Evolutionary conservation across 2,113 vertebrate species (phyloP).

Genomic region (Chloropsis hardwickii): DNA sequence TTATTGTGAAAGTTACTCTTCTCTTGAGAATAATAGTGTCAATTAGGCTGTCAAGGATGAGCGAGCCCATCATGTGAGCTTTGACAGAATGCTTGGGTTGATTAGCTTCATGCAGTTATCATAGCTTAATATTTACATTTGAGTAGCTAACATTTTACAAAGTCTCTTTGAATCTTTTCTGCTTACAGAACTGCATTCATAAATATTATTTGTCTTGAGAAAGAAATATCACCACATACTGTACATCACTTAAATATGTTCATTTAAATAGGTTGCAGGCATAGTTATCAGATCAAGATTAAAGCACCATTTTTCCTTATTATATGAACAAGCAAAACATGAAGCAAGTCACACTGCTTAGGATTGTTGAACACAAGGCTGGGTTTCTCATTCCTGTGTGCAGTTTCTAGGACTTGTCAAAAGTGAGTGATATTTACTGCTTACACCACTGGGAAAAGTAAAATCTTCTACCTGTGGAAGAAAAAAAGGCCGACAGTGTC

Average conservation of each 20-base stretch:
- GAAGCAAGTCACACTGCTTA: neutral
- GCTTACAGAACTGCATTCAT: neutral
- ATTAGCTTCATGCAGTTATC: conserved; percentile 31
- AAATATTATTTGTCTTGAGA: conserved; percentile 24
- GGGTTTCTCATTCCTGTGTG: neutral
- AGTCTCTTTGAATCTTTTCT: neutral
- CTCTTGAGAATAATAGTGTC: conserved; percentile 41
- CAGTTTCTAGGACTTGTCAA: neutral
- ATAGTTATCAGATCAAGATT: neutral
- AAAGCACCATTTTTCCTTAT: neutral
- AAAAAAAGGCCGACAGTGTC: neutral
- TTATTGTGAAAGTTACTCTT: conserved; percentile 18
- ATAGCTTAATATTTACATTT: conserved; percentile 29
- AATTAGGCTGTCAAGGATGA: conserved; percentile 55
- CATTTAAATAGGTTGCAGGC: neutral
- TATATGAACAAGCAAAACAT: neutral
- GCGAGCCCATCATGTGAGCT: neutral
- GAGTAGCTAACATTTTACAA: conserved; percentile 6
- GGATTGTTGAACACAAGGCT: neutral
- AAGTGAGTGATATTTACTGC: neutral
- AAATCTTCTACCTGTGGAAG: neutral
- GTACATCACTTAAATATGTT: neutral
- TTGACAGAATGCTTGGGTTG: conserved; percentile 52
- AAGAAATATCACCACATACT: neutral
- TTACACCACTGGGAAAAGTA: neutral